phyloP scores from a whole-genome alignment of 2,888 invertebrate genomes.

The Ophion ventricosus region DNA sequence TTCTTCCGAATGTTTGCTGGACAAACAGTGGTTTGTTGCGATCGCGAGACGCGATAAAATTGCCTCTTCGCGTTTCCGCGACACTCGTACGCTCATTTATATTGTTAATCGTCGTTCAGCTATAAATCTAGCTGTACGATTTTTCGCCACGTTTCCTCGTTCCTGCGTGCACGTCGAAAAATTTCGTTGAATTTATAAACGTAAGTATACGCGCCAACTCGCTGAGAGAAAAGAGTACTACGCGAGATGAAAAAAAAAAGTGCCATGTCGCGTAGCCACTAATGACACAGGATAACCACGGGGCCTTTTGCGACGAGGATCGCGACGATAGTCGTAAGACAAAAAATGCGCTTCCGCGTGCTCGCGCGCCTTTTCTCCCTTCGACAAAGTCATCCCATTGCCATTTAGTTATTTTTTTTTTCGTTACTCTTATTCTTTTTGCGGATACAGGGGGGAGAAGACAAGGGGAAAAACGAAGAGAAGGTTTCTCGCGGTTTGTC shows the following conservation, averaged over 20 bases:
- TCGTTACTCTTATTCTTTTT: slow-evolving; percentile 29
- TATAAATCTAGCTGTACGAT: not conserved
- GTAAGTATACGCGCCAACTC: not conserved
- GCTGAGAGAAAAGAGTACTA: not conserved
- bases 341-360: slow-evolving; percentile 25
- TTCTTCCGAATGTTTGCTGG: slow-evolving; percentile 55
- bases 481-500: slow-evolving; percentile 56
- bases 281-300: slow-evolving; percentile 13
- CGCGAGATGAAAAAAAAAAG: slow-evolving; percentile 5
- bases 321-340: not conserved
- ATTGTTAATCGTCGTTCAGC: not conserved
- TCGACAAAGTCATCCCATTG: slow-evolving; percentile 10
- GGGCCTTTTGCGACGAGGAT: slow-evolving; percentile 29
- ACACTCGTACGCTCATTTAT: not conserved
- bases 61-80: slow-evolving; percentile 15
- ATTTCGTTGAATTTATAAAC: not conserved
- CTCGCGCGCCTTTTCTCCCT: not conserved
- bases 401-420: slow-evolving; percentile 12
- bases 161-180: not conserved
- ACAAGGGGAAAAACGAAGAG: slow-evolving; percentile 10
- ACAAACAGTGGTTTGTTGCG: slow-evolving; percentile 42
- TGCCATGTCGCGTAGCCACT: not conserved
- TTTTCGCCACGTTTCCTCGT: not conserved
- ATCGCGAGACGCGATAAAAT: not conserved
- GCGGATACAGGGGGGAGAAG: slow-evolving; percentile 8